These are phyloP conservation scores for Carapus acus DNA, from an alignment of 2,797 vertebrate species.

Conservation along the genomic window DNA sequence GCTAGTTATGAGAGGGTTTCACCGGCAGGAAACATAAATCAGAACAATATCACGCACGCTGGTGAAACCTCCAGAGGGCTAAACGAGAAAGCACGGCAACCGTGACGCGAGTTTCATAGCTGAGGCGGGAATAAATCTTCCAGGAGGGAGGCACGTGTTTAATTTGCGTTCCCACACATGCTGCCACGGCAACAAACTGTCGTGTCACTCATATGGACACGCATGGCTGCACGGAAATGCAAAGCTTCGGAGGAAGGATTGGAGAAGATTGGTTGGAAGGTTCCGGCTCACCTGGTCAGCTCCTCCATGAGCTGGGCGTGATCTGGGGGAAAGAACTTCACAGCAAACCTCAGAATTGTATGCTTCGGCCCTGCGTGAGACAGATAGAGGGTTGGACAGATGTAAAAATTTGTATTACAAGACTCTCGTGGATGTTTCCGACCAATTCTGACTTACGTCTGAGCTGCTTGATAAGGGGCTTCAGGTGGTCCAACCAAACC, in stretches of 20 bases:
- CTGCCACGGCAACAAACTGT: constrained; percentile 24
- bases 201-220: constrained; percentile 15
- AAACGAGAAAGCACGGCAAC: constrained; percentile 50
- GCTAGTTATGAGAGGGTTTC: constrained; percentile 14
- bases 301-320: constrained; percentile 91
- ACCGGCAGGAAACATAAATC: constrained; percentile 23
- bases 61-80: constrained; percentile 39
- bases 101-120: constrained; percentile 34
- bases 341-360: constrained; percentile 85
- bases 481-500: constrained; percentile 97
- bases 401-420: too few species aligned
- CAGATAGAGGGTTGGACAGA: not conserved
- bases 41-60: constrained; percentile 48
- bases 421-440: too few species aligned
- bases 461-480: constrained; percentile 94
- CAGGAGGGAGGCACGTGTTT: constrained; percentile 25
- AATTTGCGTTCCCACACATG: constrained; percentile 30
- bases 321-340: constrained; percentile 97
- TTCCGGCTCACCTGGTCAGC: constrained; percentile 85
- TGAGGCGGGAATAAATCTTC: constrained; percentile 37
- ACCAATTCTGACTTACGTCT: constrained; percentile 92
- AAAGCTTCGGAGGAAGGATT: too few species aligned
- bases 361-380: constrained; percentile 82
- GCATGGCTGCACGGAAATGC: constrained; percentile 5
- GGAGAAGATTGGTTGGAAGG: not conserved